Conservation (phyloP, 2,888 invertebrate species). For the Steinernema hermaphroditum region DNA sequence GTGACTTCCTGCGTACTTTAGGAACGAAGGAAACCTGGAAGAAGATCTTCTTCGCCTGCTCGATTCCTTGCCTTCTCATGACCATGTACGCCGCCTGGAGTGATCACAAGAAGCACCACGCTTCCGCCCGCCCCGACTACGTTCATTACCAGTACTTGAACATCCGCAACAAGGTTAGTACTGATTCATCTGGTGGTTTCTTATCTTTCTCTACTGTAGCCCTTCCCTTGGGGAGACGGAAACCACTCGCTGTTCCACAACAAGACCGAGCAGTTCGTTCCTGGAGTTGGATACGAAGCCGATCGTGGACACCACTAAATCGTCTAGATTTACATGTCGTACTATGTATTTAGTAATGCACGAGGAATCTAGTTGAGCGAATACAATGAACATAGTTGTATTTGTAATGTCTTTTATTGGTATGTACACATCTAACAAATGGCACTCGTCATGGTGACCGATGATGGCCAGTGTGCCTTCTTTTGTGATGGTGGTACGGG, state of each 20-base stretch:
- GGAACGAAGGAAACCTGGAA: conserved; percentile 58
- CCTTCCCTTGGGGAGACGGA: conserved; percentile 93
- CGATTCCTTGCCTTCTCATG: conserved; percentile 59
- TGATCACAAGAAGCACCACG: conserved; percentile 48
- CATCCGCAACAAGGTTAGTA: conserved; percentile 35
- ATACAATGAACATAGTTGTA: conserved; percentile 25
- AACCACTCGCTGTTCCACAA: conserved; percentile 85
- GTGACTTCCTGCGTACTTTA: conserved; percentile 34
- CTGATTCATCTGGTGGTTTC: not conserved
- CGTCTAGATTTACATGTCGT: not conserved
- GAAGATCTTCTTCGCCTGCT: conserved; percentile 62
- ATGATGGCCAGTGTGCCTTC: conserved; percentile 9
- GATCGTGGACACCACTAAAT: conserved; percentile 42
- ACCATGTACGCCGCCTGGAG: conserved; percentile 55
- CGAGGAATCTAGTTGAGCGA: conserved; percentile 29
- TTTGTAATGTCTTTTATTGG: not conserved
- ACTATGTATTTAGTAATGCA: conserved; percentile 17
- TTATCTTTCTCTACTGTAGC: conserved; percentile 64
- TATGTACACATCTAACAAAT: conserved; percentile 14
- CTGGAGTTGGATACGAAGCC: conserved; percentile 63
- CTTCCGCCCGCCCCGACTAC: conserved; percentile 57
- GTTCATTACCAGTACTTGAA: conserved; percentile 62
- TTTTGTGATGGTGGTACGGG: not conserved
- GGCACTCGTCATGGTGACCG: not conserved
- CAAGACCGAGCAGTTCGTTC: conserved; percentile 59